Conservation (phyloP, 2,113 vertebrate genomes). For the Zosterops lateralis region DNA sequence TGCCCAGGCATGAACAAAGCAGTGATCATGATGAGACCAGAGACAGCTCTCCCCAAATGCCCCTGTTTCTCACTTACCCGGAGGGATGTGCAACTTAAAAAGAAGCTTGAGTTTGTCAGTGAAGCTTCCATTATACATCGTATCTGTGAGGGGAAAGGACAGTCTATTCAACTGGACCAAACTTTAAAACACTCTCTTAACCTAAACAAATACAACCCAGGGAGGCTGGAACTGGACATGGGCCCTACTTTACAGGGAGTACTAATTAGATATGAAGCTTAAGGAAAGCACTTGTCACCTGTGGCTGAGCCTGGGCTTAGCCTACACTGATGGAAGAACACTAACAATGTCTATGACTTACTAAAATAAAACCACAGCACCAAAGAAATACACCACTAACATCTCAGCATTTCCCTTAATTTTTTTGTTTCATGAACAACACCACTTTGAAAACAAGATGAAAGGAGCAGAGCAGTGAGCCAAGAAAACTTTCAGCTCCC, state of each 20-base stretch:
- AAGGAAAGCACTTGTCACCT: neutral
- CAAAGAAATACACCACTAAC: neutral
- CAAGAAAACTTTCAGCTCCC: neutral
- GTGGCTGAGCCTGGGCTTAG: neutral
- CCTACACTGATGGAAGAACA: neutral
- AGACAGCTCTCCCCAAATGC: neutral
- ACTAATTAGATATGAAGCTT: neutral
- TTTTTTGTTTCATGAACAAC: neutral
- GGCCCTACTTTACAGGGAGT: neutral
- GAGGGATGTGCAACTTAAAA: constrained; percentile 94
- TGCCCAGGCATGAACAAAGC: neutral
- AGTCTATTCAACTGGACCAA: neutral
- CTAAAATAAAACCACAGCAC: neutral
- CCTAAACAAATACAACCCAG: neutral
- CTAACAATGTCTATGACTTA: neutral
- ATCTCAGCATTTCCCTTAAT: neutral
- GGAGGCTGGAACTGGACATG: neutral
- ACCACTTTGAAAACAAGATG: neutral
- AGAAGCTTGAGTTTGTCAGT: constrained; percentile 95
- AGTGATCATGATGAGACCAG: neutral
- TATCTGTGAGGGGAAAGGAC: constrained; percentile 76
- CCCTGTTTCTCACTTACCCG: constrained; percentile 77
- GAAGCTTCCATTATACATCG: constrained; percentile 89
- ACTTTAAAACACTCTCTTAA: neutral
- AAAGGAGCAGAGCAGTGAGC: neutral